Evolutionary conservation across 2,888 invertebrate species (phyloP).

Genomic region (Caenorhabditis virilis): DNA sequence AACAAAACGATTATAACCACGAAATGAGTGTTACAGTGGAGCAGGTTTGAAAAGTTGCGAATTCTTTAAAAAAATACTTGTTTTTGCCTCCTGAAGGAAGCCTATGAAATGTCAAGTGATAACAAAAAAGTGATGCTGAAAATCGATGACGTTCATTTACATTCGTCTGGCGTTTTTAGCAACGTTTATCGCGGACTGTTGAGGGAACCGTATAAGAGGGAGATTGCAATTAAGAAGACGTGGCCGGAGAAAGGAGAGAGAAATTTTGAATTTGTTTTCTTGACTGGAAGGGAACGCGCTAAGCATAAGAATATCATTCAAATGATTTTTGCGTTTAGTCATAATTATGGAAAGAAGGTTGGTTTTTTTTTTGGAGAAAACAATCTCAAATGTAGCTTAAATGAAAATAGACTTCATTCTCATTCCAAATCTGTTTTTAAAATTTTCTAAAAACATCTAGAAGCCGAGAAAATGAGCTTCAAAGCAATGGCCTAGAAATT

Average conservation of each 20-base stretch:
- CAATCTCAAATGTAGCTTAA: no score
- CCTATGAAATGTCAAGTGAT: conserved; percentile 43
- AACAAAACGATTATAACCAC: no score
- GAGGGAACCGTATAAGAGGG: conserved; percentile 32
- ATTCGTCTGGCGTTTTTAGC: conserved; percentile 44
- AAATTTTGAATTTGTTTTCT: conserved; percentile 41
- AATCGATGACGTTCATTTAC: conserved; percentile 43
- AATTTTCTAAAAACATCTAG: no score
- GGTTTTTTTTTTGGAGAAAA: neutral
- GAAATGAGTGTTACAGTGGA: conserved; percentile 37
- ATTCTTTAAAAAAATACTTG: neutral
- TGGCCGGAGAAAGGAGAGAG: conserved; percentile 47
- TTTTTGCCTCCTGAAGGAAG: conserved; percentile 14
- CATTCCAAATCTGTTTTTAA: no score
- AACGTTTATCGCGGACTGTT: conserved; percentile 45
- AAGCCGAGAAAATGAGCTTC: no score
- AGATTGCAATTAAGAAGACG: conserved; percentile 58
- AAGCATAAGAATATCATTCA: conserved; percentile 52
- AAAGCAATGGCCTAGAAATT: no score
- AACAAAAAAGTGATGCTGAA: conserved; percentile 43
- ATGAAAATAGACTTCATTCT: no score
- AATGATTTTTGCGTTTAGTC: conserved; percentile 51
- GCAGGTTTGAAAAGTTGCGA: conserved; percentile 7
- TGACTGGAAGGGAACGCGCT: conserved; percentile 38
- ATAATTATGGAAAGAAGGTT: conserved; percentile 28